These are phyloP conservation scores for Porites divaricata DNA, from an alignment of 92 coral and sea anemone species.

Conservation along the genomic window DNA sequence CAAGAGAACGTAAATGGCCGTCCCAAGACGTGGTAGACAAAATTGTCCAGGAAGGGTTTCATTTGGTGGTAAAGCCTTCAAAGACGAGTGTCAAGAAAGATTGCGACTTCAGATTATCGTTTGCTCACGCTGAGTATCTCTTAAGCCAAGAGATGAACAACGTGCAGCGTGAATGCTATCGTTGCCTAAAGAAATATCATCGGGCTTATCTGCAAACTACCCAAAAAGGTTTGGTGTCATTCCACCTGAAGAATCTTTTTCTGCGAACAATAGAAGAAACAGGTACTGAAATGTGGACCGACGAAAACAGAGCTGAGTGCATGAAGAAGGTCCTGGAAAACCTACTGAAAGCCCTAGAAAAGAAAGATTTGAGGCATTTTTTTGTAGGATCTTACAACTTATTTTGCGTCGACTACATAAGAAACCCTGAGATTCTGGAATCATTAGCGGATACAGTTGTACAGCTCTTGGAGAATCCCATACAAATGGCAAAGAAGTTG, in stretches of 20 bases:
- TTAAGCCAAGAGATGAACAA: slow-evolving; percentile 67
- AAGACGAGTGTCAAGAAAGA: slow-evolving; percentile 44
- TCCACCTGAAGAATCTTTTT: slow-evolving; percentile 73
- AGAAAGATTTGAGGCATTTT: slow-evolving; percentile 60
- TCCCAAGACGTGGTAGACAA: slow-evolving; percentile 42
- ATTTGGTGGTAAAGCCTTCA: slow-evolving; percentile 78
- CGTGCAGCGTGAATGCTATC: slow-evolving; percentile 83
- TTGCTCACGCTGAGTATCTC: slow-evolving; percentile 81
- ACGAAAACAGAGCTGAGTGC: slow-evolving; percentile 65
- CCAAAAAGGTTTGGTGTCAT: slow-evolving; percentile 58
- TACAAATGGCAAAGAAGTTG: slow-evolving; percentile 39
- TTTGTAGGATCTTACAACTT: slow-evolving; percentile 70
- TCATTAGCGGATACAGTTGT: slow-evolving; percentile 49
- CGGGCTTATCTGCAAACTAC: slow-evolving; percentile 38
- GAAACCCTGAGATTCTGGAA: slow-evolving; percentile 49
- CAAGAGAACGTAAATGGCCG: slow-evolving; percentile 84
- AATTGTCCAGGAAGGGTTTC: slow-evolving; percentile 54
- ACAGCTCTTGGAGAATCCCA: slow-evolving; percentile 56
- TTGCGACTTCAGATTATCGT: slow-evolving; percentile 81
- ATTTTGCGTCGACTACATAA: slow-evolving; percentile 50
- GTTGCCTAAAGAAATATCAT: slow-evolving; percentile 69
- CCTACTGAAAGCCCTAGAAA: slow-evolving; percentile 54
- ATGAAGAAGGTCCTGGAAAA: slow-evolving; percentile 71
- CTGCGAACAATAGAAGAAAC: slow-evolving; percentile 70
- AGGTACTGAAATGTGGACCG: slow-evolving; percentile 67